Evolutionary conservation across 2,797 vertebrate genomes (phyloP).

Genomic region (Lepilemur ruficaudatus): DNA sequence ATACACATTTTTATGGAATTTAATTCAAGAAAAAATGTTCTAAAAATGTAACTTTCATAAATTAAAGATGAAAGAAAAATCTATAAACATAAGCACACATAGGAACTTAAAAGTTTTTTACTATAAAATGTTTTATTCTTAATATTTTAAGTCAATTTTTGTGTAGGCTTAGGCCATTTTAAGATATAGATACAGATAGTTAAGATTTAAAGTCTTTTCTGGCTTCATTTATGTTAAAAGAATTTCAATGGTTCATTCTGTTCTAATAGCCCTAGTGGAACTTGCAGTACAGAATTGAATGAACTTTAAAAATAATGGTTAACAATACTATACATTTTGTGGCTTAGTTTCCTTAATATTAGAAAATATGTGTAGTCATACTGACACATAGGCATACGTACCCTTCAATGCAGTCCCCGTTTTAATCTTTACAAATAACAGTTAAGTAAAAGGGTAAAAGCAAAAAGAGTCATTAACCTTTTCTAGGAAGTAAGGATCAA

Average conservation of each 20-base stretch:
- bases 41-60: background rate
- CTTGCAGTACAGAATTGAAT: background rate
- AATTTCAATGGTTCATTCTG: background rate
- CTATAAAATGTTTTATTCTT: slow-evolving; percentile 30
- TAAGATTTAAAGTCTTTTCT: slow-evolving; percentile 46
- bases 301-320: slow-evolving; percentile 56
- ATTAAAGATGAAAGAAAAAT: slow-evolving; percentile 11
- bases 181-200: background rate
- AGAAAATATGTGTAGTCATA: slow-evolving; percentile 49
- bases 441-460: slow-evolving; percentile 82
- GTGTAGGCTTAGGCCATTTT: background rate
- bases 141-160: slow-evolving; percentile 39
- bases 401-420: slow-evolving; percentile 22
- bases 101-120: slow-evolving; percentile 1
- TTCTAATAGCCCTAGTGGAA: background rate
- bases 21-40: slow-evolving; percentile 42
- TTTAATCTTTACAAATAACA: slow-evolving; percentile 80
- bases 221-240: slow-evolving; percentile 43
- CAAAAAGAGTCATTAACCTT: slow-evolving; percentile 84
- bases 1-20: background rate
- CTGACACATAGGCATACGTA: background rate
- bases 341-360: background rate
- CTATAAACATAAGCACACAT: background rate
- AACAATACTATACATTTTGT: slow-evolving; percentile 43
- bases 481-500: slow-evolving; percentile 78